A percentile compares a stretch with the other conserved stretches of the same genome.
Conservation (phyloP, 2,113 vertebrate genomes). For the Epinephelus fuscoguttatus region DNA sequence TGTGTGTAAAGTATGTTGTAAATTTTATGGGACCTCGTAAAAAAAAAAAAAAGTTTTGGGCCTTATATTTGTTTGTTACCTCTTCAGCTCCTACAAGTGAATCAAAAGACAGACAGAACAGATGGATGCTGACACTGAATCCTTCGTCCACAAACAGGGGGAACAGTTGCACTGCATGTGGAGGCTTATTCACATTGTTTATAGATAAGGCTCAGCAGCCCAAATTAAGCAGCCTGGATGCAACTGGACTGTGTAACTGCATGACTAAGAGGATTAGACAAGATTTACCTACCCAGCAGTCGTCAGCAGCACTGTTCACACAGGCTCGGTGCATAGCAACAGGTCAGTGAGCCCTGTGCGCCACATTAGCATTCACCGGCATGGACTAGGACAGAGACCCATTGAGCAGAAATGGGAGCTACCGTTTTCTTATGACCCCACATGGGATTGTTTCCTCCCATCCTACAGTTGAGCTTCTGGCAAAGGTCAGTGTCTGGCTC, state of each 20-base stretch:
- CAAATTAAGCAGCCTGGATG: conserved; percentile 72
- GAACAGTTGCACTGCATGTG: conserved; percentile 16
- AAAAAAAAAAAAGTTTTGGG: not conserved
- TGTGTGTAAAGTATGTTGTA: not conserved
- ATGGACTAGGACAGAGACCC: conserved; percentile 35
- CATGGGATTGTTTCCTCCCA: conserved; percentile 24
- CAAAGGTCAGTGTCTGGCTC: conserved; percentile 62
- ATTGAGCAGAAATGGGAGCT: conserved; percentile 34
- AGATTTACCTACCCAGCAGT: conserved; percentile 76
- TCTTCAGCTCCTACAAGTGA: not conserved
- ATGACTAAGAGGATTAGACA: conserved; percentile 82
- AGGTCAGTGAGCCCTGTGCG: conserved; percentile 52
- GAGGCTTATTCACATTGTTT: conserved; percentile 36
- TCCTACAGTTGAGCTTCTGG: conserved; percentile 23
- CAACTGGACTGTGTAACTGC: conserved; percentile 61
- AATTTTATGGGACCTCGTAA: not conserved
- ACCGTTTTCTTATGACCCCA: conserved; percentile 32
- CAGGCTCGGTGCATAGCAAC: conserved; percentile 59
- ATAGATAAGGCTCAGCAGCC: conserved; percentile 60
- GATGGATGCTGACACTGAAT: conserved; percentile 19
- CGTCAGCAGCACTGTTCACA: conserved; percentile 55
- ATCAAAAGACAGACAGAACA: conserved; percentile 4
- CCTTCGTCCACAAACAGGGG: not conserved
- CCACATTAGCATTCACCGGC: conserved; percentile 36
- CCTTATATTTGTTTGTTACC: not conserved